Evolutionary conservation across 2,113 vertebrate genomes (phyloP).

Genomic region (Megaleporinus macrocephalus): DNA sequence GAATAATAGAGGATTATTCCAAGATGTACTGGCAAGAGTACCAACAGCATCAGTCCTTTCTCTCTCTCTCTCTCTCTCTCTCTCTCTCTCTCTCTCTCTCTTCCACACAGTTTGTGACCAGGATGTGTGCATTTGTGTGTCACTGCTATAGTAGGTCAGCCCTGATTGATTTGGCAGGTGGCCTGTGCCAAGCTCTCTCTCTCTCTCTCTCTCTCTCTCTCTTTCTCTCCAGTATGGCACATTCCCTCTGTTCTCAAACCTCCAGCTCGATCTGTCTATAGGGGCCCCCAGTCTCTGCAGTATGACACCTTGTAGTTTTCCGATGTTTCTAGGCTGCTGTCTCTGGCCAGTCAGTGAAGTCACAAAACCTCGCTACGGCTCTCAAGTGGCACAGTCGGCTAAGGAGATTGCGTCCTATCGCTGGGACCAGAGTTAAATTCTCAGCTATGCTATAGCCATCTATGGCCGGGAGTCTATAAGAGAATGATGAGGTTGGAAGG

Average conservation of each 20-base stretch:
- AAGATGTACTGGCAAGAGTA: background rate
- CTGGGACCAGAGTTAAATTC: conserved; percentile 5
- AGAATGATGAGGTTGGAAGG: background rate
- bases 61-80: background rate
- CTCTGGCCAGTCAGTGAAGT: background rate
- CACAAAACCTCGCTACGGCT: background rate
- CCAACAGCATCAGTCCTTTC: background rate
- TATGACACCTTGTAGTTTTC: background rate
- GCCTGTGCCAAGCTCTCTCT: conserved; percentile 30
- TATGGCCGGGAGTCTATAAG: background rate
- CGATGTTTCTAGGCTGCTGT: background rate
- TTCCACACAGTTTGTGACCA: conserved; percentile 6
- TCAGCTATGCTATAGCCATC: background rate
- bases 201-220: conserved; percentile 21
- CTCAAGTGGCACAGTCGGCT: background rate
- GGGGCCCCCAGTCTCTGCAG: background rate
- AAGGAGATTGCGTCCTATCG: background rate
- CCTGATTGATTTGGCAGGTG: conserved; percentile 44
- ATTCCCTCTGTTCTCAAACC: background rate
- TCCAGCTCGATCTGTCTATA: background rate
- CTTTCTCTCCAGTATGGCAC: conserved; percentile 23
- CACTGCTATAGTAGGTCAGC: conserved; percentile 29
- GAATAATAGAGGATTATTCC: conserved; percentile 18
- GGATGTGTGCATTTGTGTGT: conserved; percentile 27
- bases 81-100: background rate